phyloP scores from a whole-genome alignment of 2,113 vertebrate species.

The Onychostruthus taczanowskii region DNA sequence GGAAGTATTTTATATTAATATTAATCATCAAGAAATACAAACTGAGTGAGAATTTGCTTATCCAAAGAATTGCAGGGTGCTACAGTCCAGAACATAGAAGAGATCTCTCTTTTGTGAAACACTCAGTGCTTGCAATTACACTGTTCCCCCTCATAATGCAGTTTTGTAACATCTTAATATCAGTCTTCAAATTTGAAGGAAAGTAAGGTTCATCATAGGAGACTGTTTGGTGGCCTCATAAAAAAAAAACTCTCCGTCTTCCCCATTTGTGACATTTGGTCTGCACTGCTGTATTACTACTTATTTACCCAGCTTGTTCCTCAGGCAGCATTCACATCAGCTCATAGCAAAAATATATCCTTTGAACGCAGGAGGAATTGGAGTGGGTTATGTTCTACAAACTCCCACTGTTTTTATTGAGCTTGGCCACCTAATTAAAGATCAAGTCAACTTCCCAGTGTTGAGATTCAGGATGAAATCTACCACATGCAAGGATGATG shows the following conservation, averaged over 20 bases:
- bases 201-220: background rate
- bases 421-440: slow-evolving; percentile 22
- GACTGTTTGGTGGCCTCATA: background rate
- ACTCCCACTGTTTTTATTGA: background rate
- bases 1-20: background rate
- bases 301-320: background rate
- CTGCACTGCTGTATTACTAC: background rate
- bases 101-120: background rate
- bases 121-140: background rate
- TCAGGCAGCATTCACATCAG: background rate
- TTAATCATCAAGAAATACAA: background rate
- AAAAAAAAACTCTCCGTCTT: background rate
- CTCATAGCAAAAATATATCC: background rate
- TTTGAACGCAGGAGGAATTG: background rate
- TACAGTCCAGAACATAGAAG: background rate
- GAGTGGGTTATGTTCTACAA: background rate
- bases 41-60: background rate
- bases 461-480: slow-evolving; percentile 37
- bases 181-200: background rate
- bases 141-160: background rate
- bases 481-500: slow-evolving; percentile 22
- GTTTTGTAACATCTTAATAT: background rate
- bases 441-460: slow-evolving; percentile 12
- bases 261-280: background rate
- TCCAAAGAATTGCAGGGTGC: background rate